Evolutionary conservation across 2,888 invertebrate species (phyloP).

Genomic region (Panopea generosa): DNA sequence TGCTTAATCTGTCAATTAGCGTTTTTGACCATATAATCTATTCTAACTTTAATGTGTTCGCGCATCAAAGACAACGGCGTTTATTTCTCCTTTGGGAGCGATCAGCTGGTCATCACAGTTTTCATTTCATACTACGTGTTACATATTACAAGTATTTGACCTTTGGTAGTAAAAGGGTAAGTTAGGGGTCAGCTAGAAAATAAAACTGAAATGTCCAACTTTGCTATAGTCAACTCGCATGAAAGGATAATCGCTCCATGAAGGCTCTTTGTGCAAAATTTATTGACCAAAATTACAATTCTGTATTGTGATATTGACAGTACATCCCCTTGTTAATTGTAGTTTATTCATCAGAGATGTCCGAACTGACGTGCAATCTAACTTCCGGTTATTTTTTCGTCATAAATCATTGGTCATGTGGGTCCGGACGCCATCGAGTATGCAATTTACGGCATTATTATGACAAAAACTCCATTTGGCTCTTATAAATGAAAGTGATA

Average conservation of each 20-base stretch:
- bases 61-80: too few relatives aligned
- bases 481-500: slow-evolving; percentile 5
- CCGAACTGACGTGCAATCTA: slow-evolving; percentile 48
- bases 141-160: not conserved
- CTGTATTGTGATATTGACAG: slow-evolving; percentile 29
- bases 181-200: slow-evolving; percentile 7
- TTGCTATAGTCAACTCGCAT: too few relatives aligned
- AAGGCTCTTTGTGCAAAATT: slow-evolving; percentile 44
- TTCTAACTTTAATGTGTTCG: too few relatives aligned
- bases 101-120: not conserved
- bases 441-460: slow-evolving; percentile 49
- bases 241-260: too few relatives aligned
- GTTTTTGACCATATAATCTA: too few relatives aligned
- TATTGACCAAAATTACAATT: slow-evolving; percentile 45
- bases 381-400: slow-evolving; percentile 62
- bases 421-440: slow-evolving; percentile 48
- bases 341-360: slow-evolving; percentile 49
- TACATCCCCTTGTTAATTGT: slow-evolving; percentile 36
- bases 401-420: slow-evolving; percentile 60
- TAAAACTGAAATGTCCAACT: too few relatives aligned
- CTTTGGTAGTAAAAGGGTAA: slow-evolving; percentile 4
- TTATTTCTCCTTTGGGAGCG: too few relatives aligned
- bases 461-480: not conserved
- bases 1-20: too few relatives aligned
- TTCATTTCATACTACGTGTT: slow-evolving; percentile 1